Conservation (phyloP, 2,797 vertebrate genomes). For the Clarias pachynema region DNA sequence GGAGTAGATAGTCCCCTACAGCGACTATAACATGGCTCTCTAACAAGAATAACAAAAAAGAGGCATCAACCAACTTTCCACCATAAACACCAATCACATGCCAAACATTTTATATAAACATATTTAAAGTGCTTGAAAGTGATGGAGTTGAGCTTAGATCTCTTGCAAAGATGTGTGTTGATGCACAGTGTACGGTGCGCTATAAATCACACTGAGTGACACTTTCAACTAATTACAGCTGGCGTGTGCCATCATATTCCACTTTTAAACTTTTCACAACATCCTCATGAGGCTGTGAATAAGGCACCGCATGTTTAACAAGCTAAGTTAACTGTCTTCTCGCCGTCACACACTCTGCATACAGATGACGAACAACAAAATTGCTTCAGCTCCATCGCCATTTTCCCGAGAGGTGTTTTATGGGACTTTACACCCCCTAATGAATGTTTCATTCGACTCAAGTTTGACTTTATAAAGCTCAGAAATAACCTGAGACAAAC, state of each 20-base stretch:
- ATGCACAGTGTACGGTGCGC: conserved; percentile 2
- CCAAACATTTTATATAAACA: background rate
- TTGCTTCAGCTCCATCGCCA: background rate
- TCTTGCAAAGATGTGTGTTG: background rate
- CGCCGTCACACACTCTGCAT: conserved; percentile 1
- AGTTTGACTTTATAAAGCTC: background rate
- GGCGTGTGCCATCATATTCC: conserved; percentile 6
- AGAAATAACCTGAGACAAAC: background rate
- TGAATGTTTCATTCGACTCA: background rate
- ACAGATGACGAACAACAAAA: background rate
- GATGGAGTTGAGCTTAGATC: background rate
- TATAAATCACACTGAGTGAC: conserved; percentile 31
- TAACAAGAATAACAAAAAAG: background rate
- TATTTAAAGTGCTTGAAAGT: background rate
- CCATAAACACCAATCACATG: background rate
- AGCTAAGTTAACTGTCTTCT: conserved; percentile 4
- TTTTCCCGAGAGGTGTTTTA: background rate
- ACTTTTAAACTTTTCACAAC: conserved; percentile 7
- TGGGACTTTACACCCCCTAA: background rate
- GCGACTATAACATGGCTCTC: background rate
- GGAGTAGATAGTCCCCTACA: too few relatives aligned
- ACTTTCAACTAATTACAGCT: conserved; percentile 21
- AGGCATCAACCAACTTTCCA: background rate
- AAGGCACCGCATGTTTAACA: conserved; percentile 19
- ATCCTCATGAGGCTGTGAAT: background rate